Base-by-base conservation (phyloP, 1,140 invertebrate genomes). In the Cardiocondyla obscurior region DNA sequence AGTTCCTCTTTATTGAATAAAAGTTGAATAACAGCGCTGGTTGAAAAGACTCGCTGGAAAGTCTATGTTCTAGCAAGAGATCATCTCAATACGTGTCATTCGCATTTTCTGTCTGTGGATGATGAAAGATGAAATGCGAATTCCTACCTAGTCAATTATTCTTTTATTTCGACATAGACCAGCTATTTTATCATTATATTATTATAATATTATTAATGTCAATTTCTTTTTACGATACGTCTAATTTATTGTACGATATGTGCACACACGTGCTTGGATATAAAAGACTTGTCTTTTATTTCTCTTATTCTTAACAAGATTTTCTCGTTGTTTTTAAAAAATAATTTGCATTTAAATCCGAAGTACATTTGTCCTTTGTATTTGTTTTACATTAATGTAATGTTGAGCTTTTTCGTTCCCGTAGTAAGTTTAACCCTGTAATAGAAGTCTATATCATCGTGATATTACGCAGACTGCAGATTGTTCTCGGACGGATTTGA, bases 1-100 rank as follows among this genome's bases (percentile, higher is more conserved):
- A 49, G 16, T 76, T 62, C 12, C 57, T 76, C 28, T 49, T 33
- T 14, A 49, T 16, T 64, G 39, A 64, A 76, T 22, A 22, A 19
- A 44, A 53, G 19, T 39, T 58, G 16, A 74, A 62, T 64, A 6
- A 62, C 39, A 42, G 10, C 33, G n/a, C n/a, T n/a, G n/a, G n/a
- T n/a, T n/a, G n/a, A n/a, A n/a, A n/a, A 60, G 19, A 2, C n/a
- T 12, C 12, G 2, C 44, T 44, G 57, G 14, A 46, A 33, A 74
- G 0, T 74, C 25, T 46, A 74, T 46, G 30, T 46, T 39, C n/a
- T 28, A 1, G 12, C 1, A 28, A 62, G 0, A 5, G 49, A 49
- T 46, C 22, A 64, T 33, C 8, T 58, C 7, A 10, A 16, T 36
- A 46, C 8, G 10, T 25, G 19, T 7, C 19, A 49, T 53, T 16